phyloP scores from a whole-genome alignment of 2,113 vertebrate genomes.

The Eonycteris spelaea region DNA sequence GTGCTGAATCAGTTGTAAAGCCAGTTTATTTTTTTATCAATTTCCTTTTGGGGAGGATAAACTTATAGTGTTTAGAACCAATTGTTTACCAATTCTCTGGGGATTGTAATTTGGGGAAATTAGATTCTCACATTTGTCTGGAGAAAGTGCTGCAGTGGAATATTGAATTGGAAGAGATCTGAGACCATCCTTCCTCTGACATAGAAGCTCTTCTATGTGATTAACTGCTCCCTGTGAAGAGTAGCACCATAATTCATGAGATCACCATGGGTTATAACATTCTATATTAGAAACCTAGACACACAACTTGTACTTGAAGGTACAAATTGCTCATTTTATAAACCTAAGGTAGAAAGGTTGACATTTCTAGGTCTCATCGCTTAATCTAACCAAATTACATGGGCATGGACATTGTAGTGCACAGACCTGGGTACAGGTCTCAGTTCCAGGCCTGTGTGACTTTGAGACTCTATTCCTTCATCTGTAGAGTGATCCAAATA shows the following conservation, averaged over 20 bases:
- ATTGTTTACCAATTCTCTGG: not conserved
- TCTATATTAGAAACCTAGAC: not conserved
- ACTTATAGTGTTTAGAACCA: not conserved
- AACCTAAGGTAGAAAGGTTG: not conserved
- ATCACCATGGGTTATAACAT: not conserved
- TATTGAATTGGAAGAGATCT: not conserved
- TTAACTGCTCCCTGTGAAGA: not conserved
- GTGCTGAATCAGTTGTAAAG: not conserved
- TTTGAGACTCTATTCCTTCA: not conserved
- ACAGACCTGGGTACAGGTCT: not conserved
- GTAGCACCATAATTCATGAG: not conserved
- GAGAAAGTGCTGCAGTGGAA: not conserved
- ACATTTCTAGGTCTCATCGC: not conserved
- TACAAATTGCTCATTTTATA: not conserved
- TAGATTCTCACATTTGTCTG: not conserved
- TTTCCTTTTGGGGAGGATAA: not conserved
- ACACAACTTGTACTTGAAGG: not conserved
- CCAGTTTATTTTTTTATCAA: not conserved
- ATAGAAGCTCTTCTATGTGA: not conserved
- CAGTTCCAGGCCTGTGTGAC: not conserved
- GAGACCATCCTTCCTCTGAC: not conserved
- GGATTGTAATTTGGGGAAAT: not conserved
- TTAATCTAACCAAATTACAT: not conserved
- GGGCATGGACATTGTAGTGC: not conserved
- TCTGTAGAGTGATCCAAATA: not conserved